A percentile compares a stretch with the other conserved stretches of the same genome.
These are phyloP conservation scores for Netelia melanura DNA, from an alignment of 2,888 invertebrate species.

Conservation along the genomic window DNA sequence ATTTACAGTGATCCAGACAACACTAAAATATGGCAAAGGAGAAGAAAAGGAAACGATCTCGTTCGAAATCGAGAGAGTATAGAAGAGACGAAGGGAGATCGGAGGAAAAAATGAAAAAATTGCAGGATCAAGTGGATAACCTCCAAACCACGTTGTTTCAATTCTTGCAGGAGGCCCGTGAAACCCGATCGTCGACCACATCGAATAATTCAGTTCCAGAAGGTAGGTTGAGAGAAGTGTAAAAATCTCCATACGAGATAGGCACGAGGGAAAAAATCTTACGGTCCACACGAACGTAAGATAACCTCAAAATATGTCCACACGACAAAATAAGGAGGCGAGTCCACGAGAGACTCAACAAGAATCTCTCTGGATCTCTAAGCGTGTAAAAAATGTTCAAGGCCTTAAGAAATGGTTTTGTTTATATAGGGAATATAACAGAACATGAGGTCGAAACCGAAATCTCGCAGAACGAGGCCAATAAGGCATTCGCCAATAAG, in stretches of 20 bases:
- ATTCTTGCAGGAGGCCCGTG: conserved; percentile 10
- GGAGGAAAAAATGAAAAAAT: conserved; percentile 27
- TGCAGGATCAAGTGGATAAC: conserved; percentile 32
- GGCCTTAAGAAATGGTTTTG: too few relatives aligned
- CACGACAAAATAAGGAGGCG: too few relatives aligned
- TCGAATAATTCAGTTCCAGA: conserved; percentile 20
- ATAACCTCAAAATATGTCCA: too few relatives aligned
- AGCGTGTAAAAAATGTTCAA: too few relatives aligned
- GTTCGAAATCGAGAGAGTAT: conserved; percentile 26
- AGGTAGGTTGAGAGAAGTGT: not conserved
- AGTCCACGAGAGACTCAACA: too few relatives aligned
- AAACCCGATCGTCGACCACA: conserved; percentile 21
- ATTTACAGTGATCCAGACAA: conserved; percentile 50
- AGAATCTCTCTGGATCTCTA: too few relatives aligned
- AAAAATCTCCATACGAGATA: too few relatives aligned
- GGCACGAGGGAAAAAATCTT: too few relatives aligned
- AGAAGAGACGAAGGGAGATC: not conserved
- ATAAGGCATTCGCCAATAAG: conserved; percentile 23
- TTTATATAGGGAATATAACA: conserved; percentile 11
- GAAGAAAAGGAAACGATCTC: conserved; percentile 27
- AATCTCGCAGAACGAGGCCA: conserved; percentile 32
- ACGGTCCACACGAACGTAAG: too few relatives aligned
- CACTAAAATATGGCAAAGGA: conserved; percentile 9
- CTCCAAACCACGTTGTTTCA: conserved; percentile 20
- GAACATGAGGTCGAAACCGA: conserved; percentile 37